These are phyloP conservation scores for Bruchidius siliquastri DNA, from an alignment of 2,888 invertebrate genomes.

Conservation along the genomic window DNA sequence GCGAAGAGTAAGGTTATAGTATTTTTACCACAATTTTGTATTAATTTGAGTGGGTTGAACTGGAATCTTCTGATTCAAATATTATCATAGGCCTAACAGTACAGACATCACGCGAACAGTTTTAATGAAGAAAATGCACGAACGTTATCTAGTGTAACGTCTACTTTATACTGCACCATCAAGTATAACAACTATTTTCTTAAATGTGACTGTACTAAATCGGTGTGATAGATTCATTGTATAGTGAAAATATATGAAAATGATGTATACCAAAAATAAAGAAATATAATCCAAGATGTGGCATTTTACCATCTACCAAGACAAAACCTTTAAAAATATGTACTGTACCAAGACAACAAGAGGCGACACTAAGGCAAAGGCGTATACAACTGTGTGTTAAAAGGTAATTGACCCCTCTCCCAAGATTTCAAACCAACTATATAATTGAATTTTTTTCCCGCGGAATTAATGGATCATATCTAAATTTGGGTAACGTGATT, in stretches of 20 bases:
- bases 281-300: not conserved
- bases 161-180: not conserved
- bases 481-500: too few relatives aligned
- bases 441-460: too few relatives aligned
- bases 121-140: not conserved
- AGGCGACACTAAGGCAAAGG: too few relatives aligned
- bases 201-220: not conserved
- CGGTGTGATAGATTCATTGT: not conserved
- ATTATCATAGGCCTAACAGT: not conserved
- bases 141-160: not conserved
- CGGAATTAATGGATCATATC: too few relatives aligned
- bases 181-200: not conserved
- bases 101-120: not conserved
- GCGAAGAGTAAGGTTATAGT: too few relatives aligned
- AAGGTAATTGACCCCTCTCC: too few relatives aligned
- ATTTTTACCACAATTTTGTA: not conserved
- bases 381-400: too few relatives aligned
- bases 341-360: too few relatives aligned
- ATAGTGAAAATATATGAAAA: not conserved
- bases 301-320: not conserved
- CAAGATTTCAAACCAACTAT: too few relatives aligned
- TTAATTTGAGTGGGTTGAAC: not conserved
- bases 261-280: not conserved
- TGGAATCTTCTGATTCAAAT: not conserved
- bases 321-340: not conserved